phyloP scores from a whole-genome alignment of 1,140 invertebrate genomes.

The Zaprionus camerounensis region DNA sequence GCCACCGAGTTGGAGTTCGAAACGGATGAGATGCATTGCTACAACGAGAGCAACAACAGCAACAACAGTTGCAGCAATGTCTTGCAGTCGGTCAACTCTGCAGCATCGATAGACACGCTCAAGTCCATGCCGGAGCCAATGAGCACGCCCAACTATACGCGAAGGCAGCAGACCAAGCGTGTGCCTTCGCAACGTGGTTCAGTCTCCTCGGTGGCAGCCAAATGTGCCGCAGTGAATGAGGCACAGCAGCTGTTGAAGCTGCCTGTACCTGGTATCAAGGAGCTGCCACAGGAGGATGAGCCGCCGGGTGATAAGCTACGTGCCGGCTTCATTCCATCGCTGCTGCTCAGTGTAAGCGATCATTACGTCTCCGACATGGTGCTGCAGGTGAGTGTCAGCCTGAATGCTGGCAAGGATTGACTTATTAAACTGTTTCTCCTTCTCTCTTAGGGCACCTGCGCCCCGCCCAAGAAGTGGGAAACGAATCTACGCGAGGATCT shows the following conservation, averaged over 20 bases:
- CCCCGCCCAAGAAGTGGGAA: constrained; percentile 85
- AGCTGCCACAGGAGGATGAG: constrained; percentile 78
- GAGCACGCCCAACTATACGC: constrained; percentile 48
- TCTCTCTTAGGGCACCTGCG: constrained; percentile 72
- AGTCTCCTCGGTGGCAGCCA: constrained; percentile 77
- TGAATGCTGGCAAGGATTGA: not conserved
- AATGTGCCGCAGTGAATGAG: constrained; percentile 76
- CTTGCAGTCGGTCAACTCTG: constrained; percentile 63
- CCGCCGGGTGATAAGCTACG: constrained; percentile 69
- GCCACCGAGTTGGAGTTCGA: constrained; percentile 89
- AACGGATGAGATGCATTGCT: constrained; percentile 85
- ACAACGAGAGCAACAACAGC: constrained; percentile 53
- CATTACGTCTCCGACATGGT: constrained; percentile 92
- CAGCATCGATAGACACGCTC: constrained; percentile 73
- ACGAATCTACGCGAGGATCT: constrained; percentile 85
- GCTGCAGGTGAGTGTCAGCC: constrained; percentile 86
- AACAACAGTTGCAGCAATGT: constrained; percentile 24
- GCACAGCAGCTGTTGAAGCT: constrained; percentile 71
- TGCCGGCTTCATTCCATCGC: constrained; percentile 85
- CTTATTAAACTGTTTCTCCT: not conserved
- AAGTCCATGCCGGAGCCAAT: constrained; percentile 58
- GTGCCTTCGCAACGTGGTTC: constrained; percentile 72
- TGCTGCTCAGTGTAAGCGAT: constrained; percentile 88
- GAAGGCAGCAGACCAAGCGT: constrained; percentile 63
- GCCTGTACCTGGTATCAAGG: constrained; percentile 75